Conservation (phyloP, 2,797 vertebrate species). For the Corythornis leucogaster region DNA sequence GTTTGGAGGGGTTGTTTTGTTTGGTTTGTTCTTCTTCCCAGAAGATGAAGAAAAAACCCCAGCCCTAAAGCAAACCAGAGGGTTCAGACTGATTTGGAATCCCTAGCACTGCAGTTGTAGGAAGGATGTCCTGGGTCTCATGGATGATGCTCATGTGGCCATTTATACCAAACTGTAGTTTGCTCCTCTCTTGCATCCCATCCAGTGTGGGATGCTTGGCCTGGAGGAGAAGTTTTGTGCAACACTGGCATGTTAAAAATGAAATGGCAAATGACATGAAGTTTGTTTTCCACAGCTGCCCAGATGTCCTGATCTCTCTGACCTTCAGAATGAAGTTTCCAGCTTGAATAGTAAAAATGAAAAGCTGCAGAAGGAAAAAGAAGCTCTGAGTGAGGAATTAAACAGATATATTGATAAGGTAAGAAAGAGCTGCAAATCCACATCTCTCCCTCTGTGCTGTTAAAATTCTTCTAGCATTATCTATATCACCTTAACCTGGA, state of each 20-base stretch:
- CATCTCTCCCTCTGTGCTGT: rapidly evolving
- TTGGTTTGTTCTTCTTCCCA: background rate
- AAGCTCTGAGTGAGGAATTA: conserved; percentile 81
- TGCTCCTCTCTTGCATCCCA: background rate
- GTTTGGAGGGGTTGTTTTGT: too few relatives aligned
- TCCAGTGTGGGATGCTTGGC: background rate
- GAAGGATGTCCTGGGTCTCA: background rate
- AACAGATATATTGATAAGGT: conserved; percentile 82
- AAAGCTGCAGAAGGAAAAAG: conserved; percentile 82
- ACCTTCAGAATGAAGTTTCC: conserved; percentile 78
- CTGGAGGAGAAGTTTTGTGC: background rate
- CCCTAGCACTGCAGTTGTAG: background rate
- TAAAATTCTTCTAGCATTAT: background rate
- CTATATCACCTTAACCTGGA: background rate
- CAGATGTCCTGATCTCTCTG: conserved; percentile 70
- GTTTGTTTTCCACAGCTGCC: conserved; percentile 72
- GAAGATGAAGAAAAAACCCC: background rate
- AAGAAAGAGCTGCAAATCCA: background rate
- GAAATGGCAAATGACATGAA: background rate
- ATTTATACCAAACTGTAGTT: rapidly evolving
- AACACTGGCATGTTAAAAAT: background rate
- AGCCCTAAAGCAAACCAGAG: background rate
- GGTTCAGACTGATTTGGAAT: background rate
- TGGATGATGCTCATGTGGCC: rapidly evolving
- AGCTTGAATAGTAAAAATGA: conserved; percentile 74